Percentiles rank a stretch among this genome's conserved stretches.
phyloP scores from a whole-genome alignment of 1,140 invertebrate species.

The Heliconius congener region DNA sequence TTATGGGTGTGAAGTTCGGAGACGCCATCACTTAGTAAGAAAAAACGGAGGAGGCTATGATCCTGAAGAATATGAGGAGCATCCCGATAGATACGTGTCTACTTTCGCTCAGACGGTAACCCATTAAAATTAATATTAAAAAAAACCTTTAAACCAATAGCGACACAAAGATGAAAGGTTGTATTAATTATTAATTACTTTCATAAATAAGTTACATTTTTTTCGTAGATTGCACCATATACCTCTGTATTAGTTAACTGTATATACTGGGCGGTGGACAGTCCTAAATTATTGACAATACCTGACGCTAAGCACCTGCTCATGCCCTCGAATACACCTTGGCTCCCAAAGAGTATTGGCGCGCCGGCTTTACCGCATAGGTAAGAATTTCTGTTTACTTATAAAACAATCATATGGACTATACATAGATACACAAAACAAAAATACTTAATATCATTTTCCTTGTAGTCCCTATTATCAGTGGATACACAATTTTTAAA shows the following conservation, averaged over 20 bases:
- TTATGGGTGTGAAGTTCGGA: slow-evolving; percentile 96
- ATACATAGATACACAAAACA: neutral
- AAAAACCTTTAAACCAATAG: no score
- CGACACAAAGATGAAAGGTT: no score
- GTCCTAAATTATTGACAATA: slow-evolving; percentile 97
- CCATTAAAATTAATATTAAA: neutral
- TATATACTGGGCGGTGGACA: slow-evolving; percentile 99
- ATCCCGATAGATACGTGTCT: slow-evolving; percentile 97
- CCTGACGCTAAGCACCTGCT: slow-evolving; percentile 98
- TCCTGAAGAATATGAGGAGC: slow-evolving; percentile 93
- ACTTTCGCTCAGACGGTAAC: slow-evolving; percentile 95
- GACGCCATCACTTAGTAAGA: slow-evolving; percentile 95
- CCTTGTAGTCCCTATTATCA: neutral
- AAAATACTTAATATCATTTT: neutral
- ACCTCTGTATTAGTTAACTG: slow-evolving; percentile 98
- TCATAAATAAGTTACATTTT: no score
- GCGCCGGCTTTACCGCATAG: slow-evolving; percentile 94
- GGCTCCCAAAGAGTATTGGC: slow-evolving; percentile 93
- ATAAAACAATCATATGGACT: neutral
- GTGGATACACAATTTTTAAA: neutral
- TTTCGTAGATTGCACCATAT: slow-evolving; percentile 94
- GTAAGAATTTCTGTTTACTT: slow-evolving; percentile 41
- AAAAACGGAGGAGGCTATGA: slow-evolving; percentile 96
- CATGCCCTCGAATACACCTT: slow-evolving; percentile 93
- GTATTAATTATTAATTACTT: no score